phyloP scores from a whole-genome alignment of 2,113 vertebrate species.

The Xiphophorus hellerii region DNA sequence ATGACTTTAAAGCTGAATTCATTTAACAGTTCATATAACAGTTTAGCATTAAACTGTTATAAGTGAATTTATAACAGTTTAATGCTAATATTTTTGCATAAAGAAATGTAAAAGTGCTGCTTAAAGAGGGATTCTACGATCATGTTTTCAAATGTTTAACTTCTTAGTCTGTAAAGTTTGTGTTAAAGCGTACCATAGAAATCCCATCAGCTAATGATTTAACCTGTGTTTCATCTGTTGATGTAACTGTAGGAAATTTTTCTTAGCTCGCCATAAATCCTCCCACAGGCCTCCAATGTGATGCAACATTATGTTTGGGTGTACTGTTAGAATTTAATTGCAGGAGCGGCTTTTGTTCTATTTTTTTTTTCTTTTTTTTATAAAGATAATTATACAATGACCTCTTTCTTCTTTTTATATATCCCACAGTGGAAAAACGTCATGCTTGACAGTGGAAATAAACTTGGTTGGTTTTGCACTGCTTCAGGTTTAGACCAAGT shows the following conservation, averaged over 20 bases:
- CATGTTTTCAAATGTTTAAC: not conserved
- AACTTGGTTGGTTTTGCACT: not conserved
- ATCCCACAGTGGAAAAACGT: not conserved
- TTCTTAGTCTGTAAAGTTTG: not conserved
- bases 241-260: constrained; percentile 31
- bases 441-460: not conserved
- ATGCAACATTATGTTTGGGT: constrained; percentile 20
- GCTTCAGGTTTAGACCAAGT: not conserved
- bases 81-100: not conserved
- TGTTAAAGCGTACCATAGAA: not conserved
- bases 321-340: constrained; percentile 24
- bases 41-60: too few relatives aligned
- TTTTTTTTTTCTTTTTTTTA: not conserved
- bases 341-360: constrained; percentile 12
- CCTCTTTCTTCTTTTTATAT: not conserved
- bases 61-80: not conserved
- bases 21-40: too few relatives aligned
- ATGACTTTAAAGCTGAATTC: not conserved
- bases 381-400: constrained; percentile 21
- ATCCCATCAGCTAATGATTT: not conserved
- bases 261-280: constrained; percentile 15
- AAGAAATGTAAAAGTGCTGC: not conserved
- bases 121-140: not conserved
- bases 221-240: constrained; percentile 6
- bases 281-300: constrained; percentile 8